phyloP scores from a whole-genome alignment of 2,888 invertebrate genomes.

The Suillia variegata region DNA sequence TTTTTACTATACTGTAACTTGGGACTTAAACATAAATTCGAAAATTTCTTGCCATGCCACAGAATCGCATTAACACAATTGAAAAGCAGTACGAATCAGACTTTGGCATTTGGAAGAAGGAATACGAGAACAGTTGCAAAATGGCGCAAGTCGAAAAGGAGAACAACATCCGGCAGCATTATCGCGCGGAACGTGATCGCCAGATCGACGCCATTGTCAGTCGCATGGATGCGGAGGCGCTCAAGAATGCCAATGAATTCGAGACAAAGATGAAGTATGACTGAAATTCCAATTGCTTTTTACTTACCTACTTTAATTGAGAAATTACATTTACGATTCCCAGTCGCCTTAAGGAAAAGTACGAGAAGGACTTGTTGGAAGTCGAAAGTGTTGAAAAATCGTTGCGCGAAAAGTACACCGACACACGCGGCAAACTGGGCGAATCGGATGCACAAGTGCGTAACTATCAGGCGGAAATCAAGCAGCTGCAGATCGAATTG shows the following conservation, averaged over 20 bases:
- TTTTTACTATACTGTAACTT: too few species aligned
- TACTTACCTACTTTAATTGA: background rate
- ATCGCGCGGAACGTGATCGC: conserved; percentile 74
- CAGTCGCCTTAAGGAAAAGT: conserved; percentile 78
- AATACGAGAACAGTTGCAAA: conserved; percentile 63
- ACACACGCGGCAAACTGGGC: conserved; percentile 69
- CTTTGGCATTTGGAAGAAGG: conserved; percentile 67
- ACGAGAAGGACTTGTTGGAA: conserved; percentile 73
- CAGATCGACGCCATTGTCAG: conserved; percentile 70
- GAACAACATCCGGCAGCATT: conserved; percentile 71
- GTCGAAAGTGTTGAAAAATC: conserved; percentile 71
- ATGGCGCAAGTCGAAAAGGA: conserved; percentile 70
- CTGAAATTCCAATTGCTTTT: conserved; percentile 3
- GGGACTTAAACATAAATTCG: background rate
- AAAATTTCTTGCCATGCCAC: too few species aligned
- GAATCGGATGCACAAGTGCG: conserved; percentile 70
- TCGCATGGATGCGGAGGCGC: conserved; percentile 58
- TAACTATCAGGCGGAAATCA: conserved; percentile 66
- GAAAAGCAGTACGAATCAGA: conserved; percentile 69
- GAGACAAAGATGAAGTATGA: conserved; percentile 55
- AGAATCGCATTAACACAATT: conserved; percentile 66
- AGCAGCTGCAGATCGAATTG: conserved; percentile 71
- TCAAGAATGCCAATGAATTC: conserved; percentile 55
- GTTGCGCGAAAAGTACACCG: conserved; percentile 70
- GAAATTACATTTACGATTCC: background rate